Percentiles rank a stretch among this genome's conserved stretches.
Evolutionary conservation across 2,888 invertebrate genomes (phyloP).

Genomic region (Seladonia tumulorum): DNA sequence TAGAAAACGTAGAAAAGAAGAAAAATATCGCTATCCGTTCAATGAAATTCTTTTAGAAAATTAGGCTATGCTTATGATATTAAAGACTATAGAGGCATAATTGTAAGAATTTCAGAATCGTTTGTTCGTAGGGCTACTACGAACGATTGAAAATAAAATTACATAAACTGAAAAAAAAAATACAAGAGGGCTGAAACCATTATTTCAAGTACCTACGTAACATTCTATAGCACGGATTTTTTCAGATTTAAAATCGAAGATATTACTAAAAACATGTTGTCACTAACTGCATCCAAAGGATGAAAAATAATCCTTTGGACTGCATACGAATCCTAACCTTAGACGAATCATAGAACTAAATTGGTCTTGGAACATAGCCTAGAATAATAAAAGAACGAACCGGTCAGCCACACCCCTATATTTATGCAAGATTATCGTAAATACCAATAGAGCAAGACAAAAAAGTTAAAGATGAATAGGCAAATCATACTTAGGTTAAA

Average conservation of each 20-base stretch:
- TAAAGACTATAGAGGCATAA: neutral
- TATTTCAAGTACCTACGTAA: neutral
- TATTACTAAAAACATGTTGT: neutral
- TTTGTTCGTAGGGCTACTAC: neutral
- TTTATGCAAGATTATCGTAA: constrained; percentile 39
- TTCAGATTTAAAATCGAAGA: neutral
- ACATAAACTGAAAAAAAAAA: neutral
- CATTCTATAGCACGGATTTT: neutral
- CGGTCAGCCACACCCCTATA: constrained; percentile 73
- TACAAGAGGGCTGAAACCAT: neutral
- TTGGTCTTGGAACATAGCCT: constrained; percentile 65
- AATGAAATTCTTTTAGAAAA: neutral
- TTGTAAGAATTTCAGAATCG: constrained; percentile 2
- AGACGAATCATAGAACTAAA: constrained; percentile 37
- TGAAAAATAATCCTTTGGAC: constrained; percentile 19
- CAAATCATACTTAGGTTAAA: constrained; percentile 73
- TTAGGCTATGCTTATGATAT: neutral
- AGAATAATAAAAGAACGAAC: constrained; percentile 62
- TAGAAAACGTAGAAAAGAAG: constrained; percentile 1
- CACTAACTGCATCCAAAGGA: neutral
- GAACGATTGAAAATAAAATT: neutral
- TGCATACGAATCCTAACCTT: constrained; percentile 68
- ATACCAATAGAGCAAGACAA: constrained; percentile 11
- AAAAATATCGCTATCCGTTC: neutral
- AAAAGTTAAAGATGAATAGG: constrained; percentile 23